Conservation (phyloP, 2,888 invertebrate species). For the Lycaena phlaeas region DNA sequence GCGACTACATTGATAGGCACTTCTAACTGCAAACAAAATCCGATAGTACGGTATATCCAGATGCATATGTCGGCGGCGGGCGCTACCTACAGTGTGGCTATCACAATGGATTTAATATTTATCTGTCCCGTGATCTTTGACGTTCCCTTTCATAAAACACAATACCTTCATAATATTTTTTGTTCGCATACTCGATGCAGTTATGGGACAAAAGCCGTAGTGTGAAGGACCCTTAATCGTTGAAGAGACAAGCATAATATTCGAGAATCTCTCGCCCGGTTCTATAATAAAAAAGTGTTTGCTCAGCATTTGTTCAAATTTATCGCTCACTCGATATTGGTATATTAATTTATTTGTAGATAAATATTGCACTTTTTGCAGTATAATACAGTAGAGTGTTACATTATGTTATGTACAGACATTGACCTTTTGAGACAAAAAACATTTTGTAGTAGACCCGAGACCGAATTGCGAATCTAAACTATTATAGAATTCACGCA, state of each 20-base stretch:
- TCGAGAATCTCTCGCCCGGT: conserved; percentile 22
- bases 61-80: not conserved
- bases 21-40: too few species aligned
- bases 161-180: conserved; percentile 57
- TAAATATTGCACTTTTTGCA: not conserved
- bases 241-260: conserved; percentile 30
- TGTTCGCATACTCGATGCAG: conserved; percentile 54
- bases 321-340: conserved; percentile 6
- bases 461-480: too few species aligned
- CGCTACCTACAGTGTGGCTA: not conserved
- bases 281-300: conserved; percentile 4
- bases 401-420: too few species aligned
- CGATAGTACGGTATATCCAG: not conserved
- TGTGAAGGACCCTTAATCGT: conserved; percentile 51
- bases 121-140: conserved; percentile 57
- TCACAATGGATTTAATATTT: conserved; percentile 55
- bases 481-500: too few species aligned
- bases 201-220: conserved; percentile 37
- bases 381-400: too few species aligned
- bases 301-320: not conserved
- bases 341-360: conserved; percentile 4
- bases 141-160: conserved; percentile 44
- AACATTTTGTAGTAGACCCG: too few species aligned
- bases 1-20: too few species aligned
- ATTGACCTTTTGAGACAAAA: too few species aligned